Evolutionary conservation across 1,140 invertebrate genomes (phyloP).

Genomic region (Maniola jurtina): DNA sequence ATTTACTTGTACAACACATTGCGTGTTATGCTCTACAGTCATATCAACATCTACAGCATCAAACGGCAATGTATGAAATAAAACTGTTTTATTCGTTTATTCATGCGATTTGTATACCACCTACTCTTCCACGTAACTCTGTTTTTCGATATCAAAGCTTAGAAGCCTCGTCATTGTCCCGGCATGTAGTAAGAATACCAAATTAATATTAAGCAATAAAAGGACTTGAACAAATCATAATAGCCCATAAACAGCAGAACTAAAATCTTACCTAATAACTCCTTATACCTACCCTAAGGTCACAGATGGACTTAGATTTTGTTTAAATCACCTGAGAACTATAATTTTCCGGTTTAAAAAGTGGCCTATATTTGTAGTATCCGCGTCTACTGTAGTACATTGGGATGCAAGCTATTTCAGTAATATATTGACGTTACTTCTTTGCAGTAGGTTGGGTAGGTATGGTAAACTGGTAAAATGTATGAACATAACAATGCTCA

Average conservation of each 20-base stretch:
- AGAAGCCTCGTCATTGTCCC: constrained; percentile 23
- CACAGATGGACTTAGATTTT: background rate
- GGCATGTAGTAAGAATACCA: constrained; percentile 35
- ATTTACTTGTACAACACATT: background rate
- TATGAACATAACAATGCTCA: too few relatives aligned
- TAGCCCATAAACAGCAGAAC: background rate
- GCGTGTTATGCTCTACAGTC: background rate
- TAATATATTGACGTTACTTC: too few relatives aligned
- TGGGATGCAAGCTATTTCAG: too few relatives aligned
- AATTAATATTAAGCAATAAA: constrained; percentile 35
- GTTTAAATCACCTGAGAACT: background rate
- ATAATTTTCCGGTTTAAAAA: too few relatives aligned
- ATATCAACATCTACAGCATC: background rate
- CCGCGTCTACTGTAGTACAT: too few relatives aligned
- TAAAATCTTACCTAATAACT: background rate
- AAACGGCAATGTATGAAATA: background rate
- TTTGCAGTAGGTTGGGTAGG: too few relatives aligned
- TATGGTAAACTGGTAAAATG: too few relatives aligned
- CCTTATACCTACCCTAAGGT: background rate
- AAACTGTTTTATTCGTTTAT: background rate
- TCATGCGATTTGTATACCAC: too few relatives aligned
- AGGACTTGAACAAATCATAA: constrained; percentile 11
- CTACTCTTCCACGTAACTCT: too few relatives aligned
- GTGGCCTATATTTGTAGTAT: too few relatives aligned
- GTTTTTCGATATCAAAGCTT: background rate